Evolutionary conservation across 2,797 vertebrate species (phyloP).

Genomic region (Xenops minutus): DNA sequence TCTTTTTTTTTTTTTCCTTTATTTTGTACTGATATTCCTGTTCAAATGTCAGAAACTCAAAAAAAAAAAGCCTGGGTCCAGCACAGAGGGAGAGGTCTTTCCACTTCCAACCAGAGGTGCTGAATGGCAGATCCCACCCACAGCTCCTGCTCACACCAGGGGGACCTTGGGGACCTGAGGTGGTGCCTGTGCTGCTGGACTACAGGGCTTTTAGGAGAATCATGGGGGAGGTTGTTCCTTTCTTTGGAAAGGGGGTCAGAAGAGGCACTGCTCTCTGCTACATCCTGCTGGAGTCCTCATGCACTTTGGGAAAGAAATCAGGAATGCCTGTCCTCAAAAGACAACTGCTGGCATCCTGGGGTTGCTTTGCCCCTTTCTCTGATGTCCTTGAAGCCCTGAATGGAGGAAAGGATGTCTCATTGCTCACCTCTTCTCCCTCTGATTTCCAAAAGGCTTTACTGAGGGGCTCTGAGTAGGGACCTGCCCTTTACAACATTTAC

Average conservation of each 20-base stretch:
- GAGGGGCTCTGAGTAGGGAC: background rate
- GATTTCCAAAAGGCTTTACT: background rate
- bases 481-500: background rate
- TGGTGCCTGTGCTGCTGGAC: background rate
- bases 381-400: background rate
- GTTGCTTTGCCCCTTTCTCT: background rate
- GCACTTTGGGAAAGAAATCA: background rate
- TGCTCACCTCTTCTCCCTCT: background rate
- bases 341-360: too few relatives aligned
- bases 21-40: background rate
- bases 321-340: background rate
- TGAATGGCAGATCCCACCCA: background rate
- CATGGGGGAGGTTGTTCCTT: rapidly evolving
- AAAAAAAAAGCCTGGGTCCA: background rate
- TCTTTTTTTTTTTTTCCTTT: background rate
- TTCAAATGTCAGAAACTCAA: background rate
- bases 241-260: background rate
- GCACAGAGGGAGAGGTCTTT: background rate
- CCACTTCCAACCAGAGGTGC: background rate
- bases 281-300: background rate
- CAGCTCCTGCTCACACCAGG: background rate
- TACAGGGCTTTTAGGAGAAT: background rate
- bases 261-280: background rate
- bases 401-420: background rate
- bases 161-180: background rate